Evolutionary conservation across 2,113 vertebrate species (phyloP), one percentile per base, ranked within the genome.

Genomic region (Saguinus midas): DNA sequence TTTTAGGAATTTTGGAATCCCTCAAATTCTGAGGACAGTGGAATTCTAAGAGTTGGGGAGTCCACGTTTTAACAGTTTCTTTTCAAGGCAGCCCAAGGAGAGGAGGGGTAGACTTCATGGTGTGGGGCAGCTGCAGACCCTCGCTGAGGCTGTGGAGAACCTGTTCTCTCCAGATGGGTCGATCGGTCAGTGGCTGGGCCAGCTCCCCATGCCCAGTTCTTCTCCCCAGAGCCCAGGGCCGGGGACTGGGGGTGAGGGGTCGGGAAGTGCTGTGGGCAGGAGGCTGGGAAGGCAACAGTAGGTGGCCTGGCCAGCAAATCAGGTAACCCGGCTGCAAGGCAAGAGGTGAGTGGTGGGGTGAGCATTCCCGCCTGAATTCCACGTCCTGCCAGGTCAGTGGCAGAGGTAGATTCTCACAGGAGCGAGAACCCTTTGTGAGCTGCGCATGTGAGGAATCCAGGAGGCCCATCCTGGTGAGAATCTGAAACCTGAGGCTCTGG

Each of bases 171-270:
- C 27, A 23, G 0, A 23, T 6, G 4, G 37, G 52, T 18, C 40
- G 10, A 1, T 29, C 0, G 20, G 61, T 43, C 25, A 14, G 61
- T 72, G 8, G 61, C 37, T 1, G 0, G 9, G 32, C 35, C 40
- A 64, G 55, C 32, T 50, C 64, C 32, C 17, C 20, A 10, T 1
- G 25, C 20, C 86, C 27, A 3, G 43, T 0, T 20, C 68, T 55
- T 43, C 43, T 48, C 16, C 23, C 57, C 14, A 6, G 25, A 37
- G 21, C 32, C 52, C 4, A 14, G 64, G 10, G 32, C n/a, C 5
- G 35, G 45, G 61, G 21, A 43, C 9, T 0, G 2, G 13, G 76
- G n/a, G 50, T 0, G 6, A 45, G 32, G 9, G 29, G 13, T 40
- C 6, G 35, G 29, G 70, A 16, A 8, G 84, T 21, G 35, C 61